These are phyloP conservation scores for Manis pentadactyla DNA, from an alignment of 2,797 vertebrate genomes.

Conservation along the genomic window DNA sequence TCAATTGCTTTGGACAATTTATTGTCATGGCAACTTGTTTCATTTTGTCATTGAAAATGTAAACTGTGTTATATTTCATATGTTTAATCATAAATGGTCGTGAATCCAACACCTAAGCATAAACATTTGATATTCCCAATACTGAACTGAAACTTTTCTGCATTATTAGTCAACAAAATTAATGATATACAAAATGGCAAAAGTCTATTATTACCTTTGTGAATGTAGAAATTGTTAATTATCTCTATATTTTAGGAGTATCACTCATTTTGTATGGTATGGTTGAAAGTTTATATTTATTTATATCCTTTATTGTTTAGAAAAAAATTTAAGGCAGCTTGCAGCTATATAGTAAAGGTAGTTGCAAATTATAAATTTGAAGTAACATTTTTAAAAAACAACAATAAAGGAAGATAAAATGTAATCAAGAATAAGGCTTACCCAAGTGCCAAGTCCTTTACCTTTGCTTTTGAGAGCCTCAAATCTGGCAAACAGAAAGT, in stretches of 20 bases:
- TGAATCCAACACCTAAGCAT: background rate
- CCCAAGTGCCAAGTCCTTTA: background rate
- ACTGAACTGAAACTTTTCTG: background rate
- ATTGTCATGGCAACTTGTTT: background rate
- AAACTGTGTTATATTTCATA: background rate
- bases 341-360: background rate
- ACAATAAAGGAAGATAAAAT: background rate
- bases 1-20: background rate
- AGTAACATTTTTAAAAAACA: background rate
- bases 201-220: background rate
- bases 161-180: background rate
- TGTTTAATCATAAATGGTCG: background rate
- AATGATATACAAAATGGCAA: conserved; percentile 9
- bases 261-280: background rate
- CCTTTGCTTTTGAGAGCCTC: background rate
- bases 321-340: background rate
- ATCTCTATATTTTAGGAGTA: background rate
- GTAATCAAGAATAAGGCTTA: background rate
- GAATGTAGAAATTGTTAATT: background rate
- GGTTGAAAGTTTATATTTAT: background rate
- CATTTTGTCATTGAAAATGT: background rate
- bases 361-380: background rate
- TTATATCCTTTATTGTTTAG: background rate
- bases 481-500: background rate
- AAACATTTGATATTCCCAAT: background rate